phyloP scores from a whole-genome alignment of 2,797 vertebrate species.

The Moxostoma hubbsi region DNA sequence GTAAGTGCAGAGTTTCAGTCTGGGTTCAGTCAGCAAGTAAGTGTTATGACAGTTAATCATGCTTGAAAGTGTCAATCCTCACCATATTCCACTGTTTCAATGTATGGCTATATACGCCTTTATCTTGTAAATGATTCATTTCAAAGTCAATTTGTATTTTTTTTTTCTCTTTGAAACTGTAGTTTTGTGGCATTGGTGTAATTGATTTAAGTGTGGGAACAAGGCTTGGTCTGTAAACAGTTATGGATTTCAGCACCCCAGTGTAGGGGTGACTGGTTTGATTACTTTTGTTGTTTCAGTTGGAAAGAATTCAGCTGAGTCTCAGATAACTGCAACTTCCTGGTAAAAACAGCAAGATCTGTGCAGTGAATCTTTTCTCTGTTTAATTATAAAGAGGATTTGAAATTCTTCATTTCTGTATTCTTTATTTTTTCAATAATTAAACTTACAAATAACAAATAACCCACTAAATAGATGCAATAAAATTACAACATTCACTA shows the following conservation, averaged over 20 bases:
- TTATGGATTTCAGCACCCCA: slow-evolving; percentile 56
- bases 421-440: slow-evolving; percentile 10
- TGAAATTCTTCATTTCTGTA: neutral
- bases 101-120: slow-evolving; percentile 10
- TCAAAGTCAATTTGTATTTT: slow-evolving; percentile 32
- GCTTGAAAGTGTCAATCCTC: slow-evolving; percentile 18
- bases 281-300: slow-evolving; percentile 64
- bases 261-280: slow-evolving; percentile 53
- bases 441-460: neutral
- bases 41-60: slow-evolving; percentile 8
- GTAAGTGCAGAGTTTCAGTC: neutral
- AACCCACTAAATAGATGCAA: neutral
- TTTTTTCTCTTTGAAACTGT: slow-evolving; percentile 32
- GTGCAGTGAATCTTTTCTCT: slow-evolving; percentile 11
- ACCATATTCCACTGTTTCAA: slow-evolving; percentile 3
- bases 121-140: slow-evolving; percentile 20
- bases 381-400: neutral
- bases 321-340: slow-evolving; percentile 58
- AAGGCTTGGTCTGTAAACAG: slow-evolving; percentile 59
- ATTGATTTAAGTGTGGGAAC: slow-evolving; percentile 63
- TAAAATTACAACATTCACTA: neutral
- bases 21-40: neutral
- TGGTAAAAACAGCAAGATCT: slow-evolving; percentile 39
- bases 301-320: slow-evolving; percentile 60
- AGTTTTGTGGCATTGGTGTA: slow-evolving; percentile 50